Evolutionary conservation across 2,113 vertebrate species (phyloP).

Genomic region (Plecotus auritus): DNA sequence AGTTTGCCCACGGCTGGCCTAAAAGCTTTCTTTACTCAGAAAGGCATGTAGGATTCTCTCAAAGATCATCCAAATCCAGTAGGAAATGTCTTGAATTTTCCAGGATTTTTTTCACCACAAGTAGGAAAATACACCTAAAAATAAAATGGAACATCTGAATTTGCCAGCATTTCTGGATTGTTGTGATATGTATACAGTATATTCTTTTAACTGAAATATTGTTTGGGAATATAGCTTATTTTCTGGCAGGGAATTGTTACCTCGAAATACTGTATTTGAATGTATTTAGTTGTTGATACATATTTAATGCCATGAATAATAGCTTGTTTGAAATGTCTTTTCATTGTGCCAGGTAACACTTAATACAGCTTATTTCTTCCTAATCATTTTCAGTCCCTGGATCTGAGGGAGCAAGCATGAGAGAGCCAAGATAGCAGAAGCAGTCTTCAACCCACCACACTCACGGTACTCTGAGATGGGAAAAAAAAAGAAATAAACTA

Average conservation of each 20-base stretch:
- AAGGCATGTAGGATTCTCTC: background rate
- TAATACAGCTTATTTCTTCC: background rate
- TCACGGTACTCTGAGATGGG: background rate
- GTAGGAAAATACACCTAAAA: slow-evolving; percentile 41
- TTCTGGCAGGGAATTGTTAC: background rate
- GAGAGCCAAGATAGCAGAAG: background rate
- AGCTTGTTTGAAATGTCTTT: background rate
- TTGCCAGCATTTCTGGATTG: slow-evolving; percentile 11
- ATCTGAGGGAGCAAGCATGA: background rate
- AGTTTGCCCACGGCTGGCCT: too few species aligned
- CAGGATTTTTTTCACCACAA: background rate
- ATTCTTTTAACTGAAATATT: slow-evolving; percentile 19
- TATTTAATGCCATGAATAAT: background rate
- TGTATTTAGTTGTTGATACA: background rate
- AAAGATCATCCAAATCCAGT: slow-evolving; percentile 20
- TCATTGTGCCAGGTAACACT: background rate
- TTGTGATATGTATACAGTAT: background rate
- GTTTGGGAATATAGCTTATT: background rate
- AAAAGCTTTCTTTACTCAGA: background rate
- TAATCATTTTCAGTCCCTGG: background rate
- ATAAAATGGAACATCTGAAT: slow-evolving; percentile 35
- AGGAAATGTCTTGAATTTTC: background rate
- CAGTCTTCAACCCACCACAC: background rate
- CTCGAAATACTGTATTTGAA: background rate
- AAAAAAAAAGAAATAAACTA: background rate